Evolutionary conservation across 1,140 invertebrate species (phyloP), one percentile per base, ranked within the genome.

Genomic region (Dendroctonus valens): DNA sequence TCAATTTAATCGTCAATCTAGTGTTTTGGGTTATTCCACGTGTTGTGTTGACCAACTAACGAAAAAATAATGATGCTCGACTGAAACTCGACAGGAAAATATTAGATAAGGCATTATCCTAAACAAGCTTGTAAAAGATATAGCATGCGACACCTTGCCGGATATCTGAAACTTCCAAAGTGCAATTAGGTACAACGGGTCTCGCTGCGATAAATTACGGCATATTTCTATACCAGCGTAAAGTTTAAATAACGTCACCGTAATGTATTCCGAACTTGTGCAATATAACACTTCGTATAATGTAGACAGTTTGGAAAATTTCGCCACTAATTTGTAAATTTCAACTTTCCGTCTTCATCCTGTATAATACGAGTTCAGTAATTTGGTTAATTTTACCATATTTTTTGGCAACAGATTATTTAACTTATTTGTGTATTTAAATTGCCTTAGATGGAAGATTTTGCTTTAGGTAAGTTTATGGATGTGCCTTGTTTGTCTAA

Each of bases 211-310:
- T 76, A 76, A 76, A 76, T 76, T 74, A 74, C 63, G 63, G 68
- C 71, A 74, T 76, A 76, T 76, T 76, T 76, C 74, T 76, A 76
- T 76, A 76, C 70, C 54, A 66, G 72, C 68, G 60, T 40, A 53
- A 74, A 75, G 65, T 75, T 75, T 74, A 74, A 75, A 75, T 75
- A 75, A 75, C 72, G 74, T 70, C 74, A 72, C 71, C 69, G 67
- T 75, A 75, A 75, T 74, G 72, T 75, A 75, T 75, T 75, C 74
- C 67, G 70, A 75, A 75, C 74, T 75, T 75, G 67, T 69, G 69
- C 70, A 75, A 75, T 75, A 75, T 75, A 75, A 74, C 74, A 70
- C 70, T 55, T 55, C 40, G 65, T 67, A 67, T 65, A 67, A 67
- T 62, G 65, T 67, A 67, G 55, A 44, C 64, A 65, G 60, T 53